These are phyloP conservation scores for Noctua pronuba DNA, from an alignment of 2,888 invertebrate genomes.

Conservation along the genomic window DNA sequence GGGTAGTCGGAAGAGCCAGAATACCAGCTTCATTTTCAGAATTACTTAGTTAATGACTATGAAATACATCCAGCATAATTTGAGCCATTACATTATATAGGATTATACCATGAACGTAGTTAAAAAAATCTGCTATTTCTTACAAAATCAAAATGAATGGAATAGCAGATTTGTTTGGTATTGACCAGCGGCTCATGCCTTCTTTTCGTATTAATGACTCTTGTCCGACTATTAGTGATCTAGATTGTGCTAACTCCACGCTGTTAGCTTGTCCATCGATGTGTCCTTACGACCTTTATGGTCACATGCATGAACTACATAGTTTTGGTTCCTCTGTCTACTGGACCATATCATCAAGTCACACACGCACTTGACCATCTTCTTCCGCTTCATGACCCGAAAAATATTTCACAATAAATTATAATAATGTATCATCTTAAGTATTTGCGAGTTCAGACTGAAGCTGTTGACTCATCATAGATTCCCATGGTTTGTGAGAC, in stretches of 20 bases:
- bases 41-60: neutral
- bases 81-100: neutral
- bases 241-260: neutral
- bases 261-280: neutral
- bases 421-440: conserved; percentile 42
- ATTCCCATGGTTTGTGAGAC: conserved; percentile 54
- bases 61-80: neutral
- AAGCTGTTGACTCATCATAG: conserved; percentile 43
- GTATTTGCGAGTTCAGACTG: conserved; percentile 39
- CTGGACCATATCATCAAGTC: conserved; percentile 6
- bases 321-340: neutral
- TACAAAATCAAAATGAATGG: neutral
- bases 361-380: neutral
- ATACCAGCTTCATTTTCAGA: neutral
- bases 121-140: neutral
- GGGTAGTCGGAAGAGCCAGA: neutral
- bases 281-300: neutral
- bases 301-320: neutral
- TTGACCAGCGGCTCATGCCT: neutral
- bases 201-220: neutral
- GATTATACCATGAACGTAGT: neutral
- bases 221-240: neutral
- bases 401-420: conserved; percentile 53
- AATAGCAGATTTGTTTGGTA: neutral
- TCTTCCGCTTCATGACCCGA: conserved; percentile 26